Evolutionary conservation across 2,797 vertebrate genomes (phyloP).

Genomic region (Oryzias dopingdopingensis): DNA sequence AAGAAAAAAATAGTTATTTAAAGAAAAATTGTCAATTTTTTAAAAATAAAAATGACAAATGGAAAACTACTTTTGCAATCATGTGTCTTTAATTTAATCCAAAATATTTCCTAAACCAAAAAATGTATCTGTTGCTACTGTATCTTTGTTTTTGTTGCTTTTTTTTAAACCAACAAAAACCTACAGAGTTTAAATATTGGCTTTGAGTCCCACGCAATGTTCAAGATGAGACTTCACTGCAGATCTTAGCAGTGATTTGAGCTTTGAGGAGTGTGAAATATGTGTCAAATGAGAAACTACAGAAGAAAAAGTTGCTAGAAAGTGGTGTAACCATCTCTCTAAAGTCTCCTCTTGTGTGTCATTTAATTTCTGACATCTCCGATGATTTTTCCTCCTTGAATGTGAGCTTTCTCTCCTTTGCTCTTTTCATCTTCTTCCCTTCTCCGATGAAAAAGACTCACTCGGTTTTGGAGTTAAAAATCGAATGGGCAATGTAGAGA

Average conservation of each 20-base stretch:
- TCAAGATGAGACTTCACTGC: slow-evolving; percentile 17
- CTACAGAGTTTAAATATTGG: slow-evolving; percentile 16
- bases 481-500: slow-evolving; percentile 16
- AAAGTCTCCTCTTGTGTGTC: not conserved
- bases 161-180: slow-evolving; percentile 12
- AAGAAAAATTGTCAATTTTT: too few relatives aligned
- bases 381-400: slow-evolving; percentile 14
- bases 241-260: slow-evolving; percentile 35
- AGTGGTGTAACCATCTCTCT: slow-evolving; percentile 19
- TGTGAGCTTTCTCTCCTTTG: not conserved
- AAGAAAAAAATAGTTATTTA: too few relatives aligned
- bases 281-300: slow-evolving; percentile 19
- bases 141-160: slow-evolving; percentile 3
- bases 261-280: slow-evolving; percentile 22
- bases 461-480: slow-evolving; percentile 4
- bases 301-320: slow-evolving; percentile 1
- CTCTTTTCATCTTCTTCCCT: slow-evolving; percentile 1
- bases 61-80: not conserved
- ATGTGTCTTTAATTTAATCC: not conserved
- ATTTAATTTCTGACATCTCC: slow-evolving; percentile 8
- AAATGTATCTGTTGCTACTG: not conserved
- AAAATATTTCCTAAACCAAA: slow-evolving; percentile 3
- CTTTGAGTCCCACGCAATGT: slow-evolving; percentile 42
- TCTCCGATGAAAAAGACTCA: slow-evolving; percentile 16
- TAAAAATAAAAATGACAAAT: too few relatives aligned